These are phyloP conservation scores for Hypothenemus hampei DNA, from an alignment of 1,140 invertebrate genomes.

Conservation along the genomic window DNA sequence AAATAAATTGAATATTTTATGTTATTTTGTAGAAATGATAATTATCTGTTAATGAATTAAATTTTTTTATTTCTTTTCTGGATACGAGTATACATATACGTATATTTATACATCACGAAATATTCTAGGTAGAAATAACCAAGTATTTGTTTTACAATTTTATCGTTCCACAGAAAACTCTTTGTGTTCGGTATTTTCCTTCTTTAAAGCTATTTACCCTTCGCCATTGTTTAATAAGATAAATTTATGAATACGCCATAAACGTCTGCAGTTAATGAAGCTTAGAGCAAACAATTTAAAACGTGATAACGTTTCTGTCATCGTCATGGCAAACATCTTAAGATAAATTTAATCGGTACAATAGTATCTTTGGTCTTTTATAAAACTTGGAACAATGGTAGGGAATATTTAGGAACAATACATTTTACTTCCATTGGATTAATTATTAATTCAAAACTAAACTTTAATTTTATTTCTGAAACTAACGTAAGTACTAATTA, in stretches of 20 bases:
- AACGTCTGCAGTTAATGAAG: constrained; percentile 24
- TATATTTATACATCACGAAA: background rate
- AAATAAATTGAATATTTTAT: no score
- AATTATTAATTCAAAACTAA: no score
- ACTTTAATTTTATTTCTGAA: no score
- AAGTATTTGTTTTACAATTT: background rate
- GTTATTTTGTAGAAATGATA: no score
- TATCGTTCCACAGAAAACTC: constrained; percentile 21
- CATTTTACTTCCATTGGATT: no score
- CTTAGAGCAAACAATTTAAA: constrained; percentile 19
- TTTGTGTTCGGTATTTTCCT: constrained; percentile 16
- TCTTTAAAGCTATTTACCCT: constrained; percentile 22
- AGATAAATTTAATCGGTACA: constrained; percentile 18
- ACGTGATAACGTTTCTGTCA: constrained; percentile 23
- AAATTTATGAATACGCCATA: constrained; percentile 28
- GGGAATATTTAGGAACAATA: no score
- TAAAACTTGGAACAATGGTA: no score
- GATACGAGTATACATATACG: background rate
- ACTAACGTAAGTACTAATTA: no score
- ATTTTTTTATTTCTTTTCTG: background rate
- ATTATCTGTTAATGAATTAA: no score
- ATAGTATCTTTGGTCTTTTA: constrained; percentile 8
- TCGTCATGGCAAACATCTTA: constrained; percentile 16
- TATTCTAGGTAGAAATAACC: background rate
- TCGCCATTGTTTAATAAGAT: constrained; percentile 25